A percentile compares a stretch with the other conserved stretches of the same genome.
phyloP scores from a whole-genome alignment of 2,888 invertebrate species.

The Galeopsomyia nigrocyanea region DNA sequence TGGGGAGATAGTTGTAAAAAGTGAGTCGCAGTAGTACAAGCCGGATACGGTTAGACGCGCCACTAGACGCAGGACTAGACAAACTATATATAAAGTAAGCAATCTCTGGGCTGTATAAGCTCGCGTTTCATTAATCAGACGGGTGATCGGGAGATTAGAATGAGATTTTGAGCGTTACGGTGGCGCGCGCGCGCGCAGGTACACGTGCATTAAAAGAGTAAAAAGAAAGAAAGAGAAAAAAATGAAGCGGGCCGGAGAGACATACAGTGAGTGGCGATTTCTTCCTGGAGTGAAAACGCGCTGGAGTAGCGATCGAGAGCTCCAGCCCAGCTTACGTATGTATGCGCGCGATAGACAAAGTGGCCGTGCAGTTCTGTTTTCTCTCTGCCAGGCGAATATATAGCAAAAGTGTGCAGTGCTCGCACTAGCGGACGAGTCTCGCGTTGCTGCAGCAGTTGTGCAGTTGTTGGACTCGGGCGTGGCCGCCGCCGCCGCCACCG shows the following conservation, averaged over 20 bases:
- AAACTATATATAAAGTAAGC: too few relatives aligned
- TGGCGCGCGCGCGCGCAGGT: not conserved
- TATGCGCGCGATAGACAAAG: conserved; percentile 27
- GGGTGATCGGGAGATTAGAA: conserved; percentile 28
- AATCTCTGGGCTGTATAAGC: not conserved
- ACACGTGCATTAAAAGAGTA: not conserved
- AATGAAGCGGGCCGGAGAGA: too few relatives aligned
- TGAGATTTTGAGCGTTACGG: conserved; percentile 16
- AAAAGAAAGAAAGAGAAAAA: too few relatives aligned
- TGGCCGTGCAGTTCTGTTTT: conserved; percentile 3
- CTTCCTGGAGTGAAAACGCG: conserved; percentile 46
- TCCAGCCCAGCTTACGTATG: not conserved
- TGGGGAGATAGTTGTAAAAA: too few relatives aligned
- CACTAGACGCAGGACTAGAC: too few relatives aligned
- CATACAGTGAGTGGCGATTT: conserved; percentile 26
- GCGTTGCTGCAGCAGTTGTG: conserved; percentile 27
- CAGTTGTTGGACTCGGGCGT: conserved; percentile 61
- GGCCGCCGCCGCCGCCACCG: conserved; percentile 53
- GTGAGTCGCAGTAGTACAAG: too few relatives aligned
- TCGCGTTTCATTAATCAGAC: conserved; percentile 34
- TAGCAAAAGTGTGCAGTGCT: conserved; percentile 17
- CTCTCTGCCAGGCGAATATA: conserved; percentile 47
- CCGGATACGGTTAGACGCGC: too few relatives aligned
- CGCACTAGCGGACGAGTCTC: too few relatives aligned
- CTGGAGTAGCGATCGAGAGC: not conserved